These are phyloP conservation scores for Ophthalmolycus amberensis DNA, from an alignment of 2,113 vertebrate genomes.

Conservation along the genomic window DNA sequence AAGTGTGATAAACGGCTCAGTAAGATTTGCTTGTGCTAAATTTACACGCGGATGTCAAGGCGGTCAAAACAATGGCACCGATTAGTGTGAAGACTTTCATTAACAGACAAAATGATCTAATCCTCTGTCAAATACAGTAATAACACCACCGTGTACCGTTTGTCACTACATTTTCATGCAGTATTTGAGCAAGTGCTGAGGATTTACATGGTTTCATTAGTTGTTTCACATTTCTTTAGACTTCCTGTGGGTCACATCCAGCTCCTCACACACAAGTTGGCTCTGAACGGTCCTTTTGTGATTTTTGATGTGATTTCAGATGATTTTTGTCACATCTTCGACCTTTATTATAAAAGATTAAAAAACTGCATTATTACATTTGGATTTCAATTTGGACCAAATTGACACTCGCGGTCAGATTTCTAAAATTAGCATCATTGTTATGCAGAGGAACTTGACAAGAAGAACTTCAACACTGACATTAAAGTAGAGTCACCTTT, in stretches of 20 bases:
- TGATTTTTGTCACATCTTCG: slow-evolving; percentile 18
- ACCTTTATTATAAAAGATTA: slow-evolving; percentile 32
- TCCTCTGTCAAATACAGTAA: slow-evolving; percentile 24
- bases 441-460: slow-evolving; percentile 49
- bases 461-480: slow-evolving; percentile 27
- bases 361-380: slow-evolving; percentile 31
- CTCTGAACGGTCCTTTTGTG: neutral
- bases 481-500: slow-evolving; percentile 43
- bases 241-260: slow-evolving; percentile 11
- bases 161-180: slow-evolving; percentile 14
- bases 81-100: slow-evolving; percentile 33
- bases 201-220: slow-evolving; percentile 12
- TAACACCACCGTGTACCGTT: neutral
- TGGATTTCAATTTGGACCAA: slow-evolving; percentile 45
- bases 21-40: slow-evolving; percentile 28
- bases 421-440: slow-evolving; percentile 65
- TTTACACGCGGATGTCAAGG: slow-evolving; percentile 22
- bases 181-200: slow-evolving; percentile 13
- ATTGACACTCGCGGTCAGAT: slow-evolving; percentile 36
- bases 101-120: slow-evolving; percentile 37
- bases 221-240: slow-evolving; percentile 30
- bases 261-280: neutral
- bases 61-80: slow-evolving; percentile 34
- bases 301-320: slow-evolving; percentile 29
- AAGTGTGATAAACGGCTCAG: slow-evolving; percentile 1